Evolutionary conservation across 2,113 vertebrate species (phyloP).

Genomic region (Bubo scandiacus): DNA sequence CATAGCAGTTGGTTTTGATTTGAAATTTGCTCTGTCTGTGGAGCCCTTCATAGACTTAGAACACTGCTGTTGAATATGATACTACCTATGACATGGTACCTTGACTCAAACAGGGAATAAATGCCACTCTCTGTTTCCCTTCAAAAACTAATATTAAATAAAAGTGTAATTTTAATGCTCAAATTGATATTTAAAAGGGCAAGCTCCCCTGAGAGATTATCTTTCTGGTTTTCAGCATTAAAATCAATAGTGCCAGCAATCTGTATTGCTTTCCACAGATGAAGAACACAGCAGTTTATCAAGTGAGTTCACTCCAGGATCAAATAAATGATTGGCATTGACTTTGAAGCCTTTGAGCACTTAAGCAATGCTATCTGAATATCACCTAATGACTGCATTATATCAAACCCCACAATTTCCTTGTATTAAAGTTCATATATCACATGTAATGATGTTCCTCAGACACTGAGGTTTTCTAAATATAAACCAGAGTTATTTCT

Average conservation of each 20-base stretch:
- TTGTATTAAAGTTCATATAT: neutral
- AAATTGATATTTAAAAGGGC: neutral
- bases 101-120: neutral
- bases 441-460: neutral
- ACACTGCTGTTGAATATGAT: neutral
- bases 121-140: neutral
- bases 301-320: constrained; percentile 1
- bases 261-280: neutral
- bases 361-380: neutral
- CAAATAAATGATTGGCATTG: constrained; percentile 6
- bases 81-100: neutral
- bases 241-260: neutral
- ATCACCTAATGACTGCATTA: neutral
- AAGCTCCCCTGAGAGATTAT: neutral
- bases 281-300: constrained; percentile 11
- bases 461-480: neutral
- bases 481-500: neutral
- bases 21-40: neutral
- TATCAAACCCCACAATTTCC: neutral
- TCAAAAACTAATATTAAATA: constrained; percentile 6
- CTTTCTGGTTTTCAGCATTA: neutral
- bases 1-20: neutral
- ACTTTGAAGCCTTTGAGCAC: neutral
- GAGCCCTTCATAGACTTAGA: neutral
- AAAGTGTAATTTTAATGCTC: neutral